phyloP scores from a whole-genome alignment of 2,113 vertebrate species.

The Hepsetus odoe region DNA sequence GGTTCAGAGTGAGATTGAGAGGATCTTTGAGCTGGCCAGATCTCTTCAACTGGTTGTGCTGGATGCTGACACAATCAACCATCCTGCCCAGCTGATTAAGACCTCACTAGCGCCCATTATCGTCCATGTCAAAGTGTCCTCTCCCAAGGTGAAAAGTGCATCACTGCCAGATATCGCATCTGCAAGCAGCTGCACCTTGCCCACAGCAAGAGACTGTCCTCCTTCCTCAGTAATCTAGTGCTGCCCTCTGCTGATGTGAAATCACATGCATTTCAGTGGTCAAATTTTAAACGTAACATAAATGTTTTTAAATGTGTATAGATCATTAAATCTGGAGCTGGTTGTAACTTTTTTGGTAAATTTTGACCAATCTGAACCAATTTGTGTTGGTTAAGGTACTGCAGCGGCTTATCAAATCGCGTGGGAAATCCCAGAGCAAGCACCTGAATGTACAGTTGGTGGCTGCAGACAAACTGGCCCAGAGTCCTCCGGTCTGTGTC shows the following conservation, averaged over 20 bases:
- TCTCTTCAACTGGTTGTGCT: slow-evolving; percentile 95
- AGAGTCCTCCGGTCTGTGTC: slow-evolving; percentile 92
- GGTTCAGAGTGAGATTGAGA: slow-evolving; percentile 97
- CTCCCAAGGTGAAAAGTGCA: slow-evolving; percentile 86
- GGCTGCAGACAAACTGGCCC: slow-evolving; percentile 94
- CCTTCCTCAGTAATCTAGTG: slow-evolving; percentile 1
- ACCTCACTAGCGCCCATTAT: slow-evolving; percentile 98
- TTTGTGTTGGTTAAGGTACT: slow-evolving; percentile 79
- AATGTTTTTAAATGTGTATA: too few relatives aligned
- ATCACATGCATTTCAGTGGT: background rate
- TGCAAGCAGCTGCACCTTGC: background rate
- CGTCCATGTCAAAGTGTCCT: slow-evolving; percentile 97
- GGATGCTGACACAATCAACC: slow-evolving; percentile 98
- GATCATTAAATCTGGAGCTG: background rate
- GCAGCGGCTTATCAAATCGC: slow-evolving; percentile 95
- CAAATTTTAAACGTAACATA: background rate
- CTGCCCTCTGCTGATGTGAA: slow-evolving; percentile 50
- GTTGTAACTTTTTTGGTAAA: background rate
- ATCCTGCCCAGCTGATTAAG: slow-evolving; percentile 96
- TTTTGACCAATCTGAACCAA: background rate
- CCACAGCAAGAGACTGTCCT: background rate
- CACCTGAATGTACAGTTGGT: slow-evolving; percentile 98
- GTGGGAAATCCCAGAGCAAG: slow-evolving; percentile 98
- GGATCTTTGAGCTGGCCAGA: slow-evolving; percentile 96
- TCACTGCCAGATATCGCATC: background rate